Evolutionary conservation across 2,888 invertebrate species (phyloP).

Genomic region (Cheilosia urbana): DNA sequence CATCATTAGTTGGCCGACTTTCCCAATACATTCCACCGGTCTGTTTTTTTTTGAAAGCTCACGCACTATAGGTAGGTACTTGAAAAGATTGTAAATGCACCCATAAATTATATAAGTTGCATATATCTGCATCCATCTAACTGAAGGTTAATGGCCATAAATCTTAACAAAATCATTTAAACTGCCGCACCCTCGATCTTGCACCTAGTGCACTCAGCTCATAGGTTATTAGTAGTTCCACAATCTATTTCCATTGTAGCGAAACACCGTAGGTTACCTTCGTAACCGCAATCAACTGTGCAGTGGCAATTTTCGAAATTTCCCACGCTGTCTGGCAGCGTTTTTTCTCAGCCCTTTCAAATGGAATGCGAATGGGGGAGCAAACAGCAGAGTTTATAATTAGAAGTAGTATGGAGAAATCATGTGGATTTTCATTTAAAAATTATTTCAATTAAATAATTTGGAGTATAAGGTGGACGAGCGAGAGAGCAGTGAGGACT

Average conservation of each 20-base stretch:
- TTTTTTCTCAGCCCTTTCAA: slow-evolving; percentile 16
- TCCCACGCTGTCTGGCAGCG: slow-evolving; percentile 28
- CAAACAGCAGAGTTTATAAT: slow-evolving; percentile 19
- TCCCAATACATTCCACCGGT: slow-evolving; percentile 4
- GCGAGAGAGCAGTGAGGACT: background rate
- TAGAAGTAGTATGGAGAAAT: slow-evolving; percentile 34
- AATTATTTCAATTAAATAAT: slow-evolving; percentile 47
- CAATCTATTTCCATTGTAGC: slow-evolving; percentile 36
- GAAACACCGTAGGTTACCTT: background rate
- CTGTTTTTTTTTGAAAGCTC: background rate
- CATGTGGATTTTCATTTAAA: slow-evolving; percentile 18
- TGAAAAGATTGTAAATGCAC: background rate
- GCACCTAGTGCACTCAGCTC: slow-evolving; percentile 2
- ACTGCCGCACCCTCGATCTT: slow-evolving; percentile 6
- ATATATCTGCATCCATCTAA: background rate
- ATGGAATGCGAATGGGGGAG: background rate
- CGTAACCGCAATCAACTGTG: slow-evolving; percentile 3
- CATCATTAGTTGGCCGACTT: background rate
- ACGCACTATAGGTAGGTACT: background rate
- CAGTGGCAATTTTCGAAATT: slow-evolving; percentile 34
- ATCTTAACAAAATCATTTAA: slow-evolving; percentile 36
- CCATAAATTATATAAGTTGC: slow-evolving; percentile 13
- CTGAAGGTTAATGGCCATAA: slow-evolving; percentile 35
- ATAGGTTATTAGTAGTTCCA: slow-evolving; percentile 30
- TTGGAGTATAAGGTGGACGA: slow-evolving; percentile 24